Base-by-base conservation (phyloP, 2,888 invertebrate genomes). In the Andrena marginata region DNA sequence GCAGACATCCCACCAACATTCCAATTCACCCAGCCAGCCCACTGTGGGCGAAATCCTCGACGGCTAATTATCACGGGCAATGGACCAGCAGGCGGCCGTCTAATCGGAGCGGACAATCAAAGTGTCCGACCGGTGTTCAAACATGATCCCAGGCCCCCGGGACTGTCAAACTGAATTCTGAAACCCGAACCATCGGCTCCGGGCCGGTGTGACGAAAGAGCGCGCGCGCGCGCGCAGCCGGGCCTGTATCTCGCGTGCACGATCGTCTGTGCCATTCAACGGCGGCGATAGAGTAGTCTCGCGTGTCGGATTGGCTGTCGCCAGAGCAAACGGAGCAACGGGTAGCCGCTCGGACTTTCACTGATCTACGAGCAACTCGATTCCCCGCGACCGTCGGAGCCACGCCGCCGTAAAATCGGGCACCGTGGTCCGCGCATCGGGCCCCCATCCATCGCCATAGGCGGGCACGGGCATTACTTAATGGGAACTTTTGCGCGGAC, bases 351-450 rank as follows among this genome's bases (percentile, higher is more conserved):
- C 63, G 51, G 88, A 91, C 92, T 92, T 92, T 92, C 92, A 91
- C 91, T 91, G 91, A 92, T 92, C 91, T 90, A 89, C 91, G 90
- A 90, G 86, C 85, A 29, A 63, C 68, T 59, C 80, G 80, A 72
- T 54, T 74, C 80, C 51, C 23, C 33, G 59, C 68, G 64, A 65
- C 60, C 48, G 74, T 26, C 65, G 59, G 54, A 65, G 64, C 51
- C 82, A 26, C 29, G 54, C 65, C 59, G 77, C 62, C 56, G 80
- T 78, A 69, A 81, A 73, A 68, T 81, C 64, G 67, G 33, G 8
- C 70, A 33, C 42, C 20, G n/a, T 56, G 62, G 65, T 73, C 71
- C 51, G 65, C 76, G 72, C 81, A 83, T 83, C 86, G 75, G 86
- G 82, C 70, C 10, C 74, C 84, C 88, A 89, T 89, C 89, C 85